phyloP scores from a whole-genome alignment of 2,888 invertebrate genomes.

The Smittia aterrima region DNA sequence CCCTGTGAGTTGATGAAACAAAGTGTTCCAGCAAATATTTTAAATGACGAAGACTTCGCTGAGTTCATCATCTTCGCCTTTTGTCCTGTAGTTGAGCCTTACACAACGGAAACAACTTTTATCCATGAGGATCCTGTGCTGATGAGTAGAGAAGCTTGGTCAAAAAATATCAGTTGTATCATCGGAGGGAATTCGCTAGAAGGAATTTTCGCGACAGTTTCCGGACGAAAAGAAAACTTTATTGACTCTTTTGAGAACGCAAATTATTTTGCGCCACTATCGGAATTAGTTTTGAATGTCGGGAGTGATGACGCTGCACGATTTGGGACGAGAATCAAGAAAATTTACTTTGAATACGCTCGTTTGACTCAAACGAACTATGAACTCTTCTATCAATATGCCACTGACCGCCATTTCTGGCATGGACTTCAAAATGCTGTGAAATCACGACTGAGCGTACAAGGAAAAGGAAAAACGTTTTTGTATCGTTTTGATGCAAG shows the following conservation, averaged over 20 bases:
- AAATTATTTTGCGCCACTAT: neutral
- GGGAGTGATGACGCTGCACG: neutral
- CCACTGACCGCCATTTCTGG: slow-evolving; percentile 50
- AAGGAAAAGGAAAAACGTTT: slow-evolving; percentile 49
- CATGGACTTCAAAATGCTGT: slow-evolving; percentile 50
- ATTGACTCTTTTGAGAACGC: neutral
- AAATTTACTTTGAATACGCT: slow-evolving; percentile 15
- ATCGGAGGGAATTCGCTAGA: slow-evolving; percentile 51
- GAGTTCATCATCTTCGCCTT: slow-evolving; percentile 43
- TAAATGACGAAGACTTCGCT: slow-evolving; percentile 6
- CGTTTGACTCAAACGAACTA: neutral
- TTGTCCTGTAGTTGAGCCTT: slow-evolving; percentile 52
- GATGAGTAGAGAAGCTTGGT: slow-evolving; percentile 49
- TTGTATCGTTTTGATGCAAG: slow-evolving; percentile 52
- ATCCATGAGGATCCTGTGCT: slow-evolving; percentile 46
- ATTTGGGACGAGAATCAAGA: neutral
- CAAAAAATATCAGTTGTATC: slow-evolving; percentile 49
- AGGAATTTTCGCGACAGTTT: slow-evolving; percentile 49
- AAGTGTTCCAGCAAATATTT: neutral
- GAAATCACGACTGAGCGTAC: slow-evolving; percentile 45
- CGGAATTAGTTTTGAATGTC: neutral
- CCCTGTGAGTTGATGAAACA: neutral
- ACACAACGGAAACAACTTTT: slow-evolving; percentile 48
- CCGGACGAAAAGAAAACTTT: slow-evolving; percentile 43
- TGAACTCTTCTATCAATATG: slow-evolving; percentile 45